These are phyloP conservation scores for Corythoichthys haematopterus DNA, from an alignment of 2,113 vertebrate species.

Conservation along the genomic window DNA sequence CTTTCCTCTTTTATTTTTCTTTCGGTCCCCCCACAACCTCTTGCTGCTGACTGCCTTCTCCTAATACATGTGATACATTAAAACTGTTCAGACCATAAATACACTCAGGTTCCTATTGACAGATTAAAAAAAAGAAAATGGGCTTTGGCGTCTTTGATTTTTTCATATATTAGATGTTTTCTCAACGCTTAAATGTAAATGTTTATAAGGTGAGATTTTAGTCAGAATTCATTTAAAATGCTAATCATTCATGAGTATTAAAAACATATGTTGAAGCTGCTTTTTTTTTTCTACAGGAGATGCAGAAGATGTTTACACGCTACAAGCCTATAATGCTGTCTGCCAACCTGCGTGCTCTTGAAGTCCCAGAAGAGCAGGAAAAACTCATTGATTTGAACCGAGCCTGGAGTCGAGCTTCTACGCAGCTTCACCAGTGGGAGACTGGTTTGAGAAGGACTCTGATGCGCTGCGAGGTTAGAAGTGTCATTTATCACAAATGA, in stretches of 20 bases:
- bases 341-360: conserved; percentile 70
- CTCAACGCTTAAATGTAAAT: too few relatives aligned
- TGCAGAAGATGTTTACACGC: conserved; percentile 75
- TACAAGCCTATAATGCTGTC: conserved; percentile 81
- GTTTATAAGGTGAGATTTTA: neutral
- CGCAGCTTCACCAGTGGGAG: conserved; percentile 76
- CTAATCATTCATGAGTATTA: neutral
- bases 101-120: too few relatives aligned
- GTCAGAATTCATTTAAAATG: neutral
- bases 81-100: too few relatives aligned
- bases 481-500: neutral
- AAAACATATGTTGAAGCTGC: neutral
- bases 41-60: too few relatives aligned
- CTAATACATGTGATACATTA: too few relatives aligned
- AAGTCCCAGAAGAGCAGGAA: conserved; percentile 69
- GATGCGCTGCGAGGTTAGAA: conserved; percentile 79
- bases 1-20: too few relatives aligned
- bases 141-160: too few relatives aligned
- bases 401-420: conserved; percentile 75
- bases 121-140: too few relatives aligned
- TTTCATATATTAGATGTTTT: neutral
- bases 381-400: conserved; percentile 71
- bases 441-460: conserved; percentile 72
- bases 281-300: conserved; percentile 66
- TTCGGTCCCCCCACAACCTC: too few relatives aligned